These are phyloP conservation scores for Antheraea assamensis DNA, from an alignment of 2,888 invertebrate genomes.

Conservation along the genomic window DNA sequence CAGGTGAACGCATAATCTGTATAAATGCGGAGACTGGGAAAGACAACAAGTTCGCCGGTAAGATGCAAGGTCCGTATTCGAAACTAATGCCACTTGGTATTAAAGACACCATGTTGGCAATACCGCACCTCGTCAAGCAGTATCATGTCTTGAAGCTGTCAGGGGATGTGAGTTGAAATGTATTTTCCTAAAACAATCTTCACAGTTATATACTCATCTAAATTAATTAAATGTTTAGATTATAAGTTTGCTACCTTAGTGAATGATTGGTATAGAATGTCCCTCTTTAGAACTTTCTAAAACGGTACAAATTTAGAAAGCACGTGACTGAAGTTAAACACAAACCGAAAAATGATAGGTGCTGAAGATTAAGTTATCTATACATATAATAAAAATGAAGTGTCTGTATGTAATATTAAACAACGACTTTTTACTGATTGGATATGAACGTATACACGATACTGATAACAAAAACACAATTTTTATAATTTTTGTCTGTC, in stretches of 20 bases:
- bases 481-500: too few species aligned
- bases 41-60: slow-evolving; percentile 75
- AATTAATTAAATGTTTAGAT: too few species aligned
- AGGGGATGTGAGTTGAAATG: slow-evolving; percentile 55
- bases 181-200: background rate
- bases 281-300: background rate
- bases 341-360: background rate
- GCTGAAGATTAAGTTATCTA: too few species aligned
- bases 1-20: slow-evolving; percentile 71
- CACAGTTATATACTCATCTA: background rate
- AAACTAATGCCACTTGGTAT: slow-evolving; percentile 54
- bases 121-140: slow-evolving; percentile 60
- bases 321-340: background rate
- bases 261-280: background rate
- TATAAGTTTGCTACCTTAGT: background rate
- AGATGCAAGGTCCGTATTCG: slow-evolving; percentile 71
- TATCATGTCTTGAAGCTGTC: slow-evolving; percentile 59
- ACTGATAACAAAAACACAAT: too few species aligned
- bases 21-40: slow-evolving; percentile 68
- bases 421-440: too few species aligned
- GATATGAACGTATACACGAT: too few species aligned
- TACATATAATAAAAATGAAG: too few species aligned
- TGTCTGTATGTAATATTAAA: too few species aligned
- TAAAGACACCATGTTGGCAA: slow-evolving; percentile 56
- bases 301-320: background rate